phyloP scores from a whole-genome alignment of 2,113 vertebrate species.

The Vulpes ferrilata region DNA sequence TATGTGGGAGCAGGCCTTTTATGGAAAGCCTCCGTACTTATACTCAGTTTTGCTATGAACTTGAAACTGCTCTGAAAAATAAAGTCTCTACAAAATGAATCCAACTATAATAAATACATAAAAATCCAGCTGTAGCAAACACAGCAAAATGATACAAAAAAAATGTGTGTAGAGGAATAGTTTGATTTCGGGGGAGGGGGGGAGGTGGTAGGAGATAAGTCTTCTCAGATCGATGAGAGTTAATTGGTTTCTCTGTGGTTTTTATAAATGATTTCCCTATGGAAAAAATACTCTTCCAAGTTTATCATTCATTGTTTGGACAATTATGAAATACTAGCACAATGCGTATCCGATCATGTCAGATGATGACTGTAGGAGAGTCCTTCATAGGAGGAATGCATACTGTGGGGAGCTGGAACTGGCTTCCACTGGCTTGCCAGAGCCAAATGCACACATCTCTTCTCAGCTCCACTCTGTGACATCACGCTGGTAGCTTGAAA shows the following conservation, averaged over 20 bases:
- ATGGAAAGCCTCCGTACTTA: neutral
- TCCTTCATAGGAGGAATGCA: neutral
- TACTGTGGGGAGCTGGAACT: neutral
- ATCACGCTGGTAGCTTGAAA: neutral
- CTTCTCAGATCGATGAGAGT: neutral
- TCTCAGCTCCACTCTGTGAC: neutral
- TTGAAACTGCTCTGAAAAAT: neutral
- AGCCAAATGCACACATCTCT: neutral
- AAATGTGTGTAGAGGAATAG: neutral
- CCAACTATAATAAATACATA: neutral
- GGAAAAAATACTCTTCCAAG: neutral
- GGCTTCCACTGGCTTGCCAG: neutral
- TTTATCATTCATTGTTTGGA: neutral
- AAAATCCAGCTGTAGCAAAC: neutral
- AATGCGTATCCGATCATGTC: neutral
- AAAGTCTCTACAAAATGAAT: neutral
- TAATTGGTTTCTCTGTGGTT: neutral
- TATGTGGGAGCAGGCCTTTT: neutral
- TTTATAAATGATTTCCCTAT: conserved; percentile 17
- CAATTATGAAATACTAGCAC: neutral
- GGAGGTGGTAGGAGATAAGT: neutral
- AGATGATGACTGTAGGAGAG: neutral
- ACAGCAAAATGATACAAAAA: neutral
- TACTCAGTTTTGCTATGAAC: neutral
- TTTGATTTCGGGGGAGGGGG: neutral